Evolutionary conservation across 1,140 invertebrate genomes (phyloP).

Genomic region (Oreohelix idahoensis): DNA sequence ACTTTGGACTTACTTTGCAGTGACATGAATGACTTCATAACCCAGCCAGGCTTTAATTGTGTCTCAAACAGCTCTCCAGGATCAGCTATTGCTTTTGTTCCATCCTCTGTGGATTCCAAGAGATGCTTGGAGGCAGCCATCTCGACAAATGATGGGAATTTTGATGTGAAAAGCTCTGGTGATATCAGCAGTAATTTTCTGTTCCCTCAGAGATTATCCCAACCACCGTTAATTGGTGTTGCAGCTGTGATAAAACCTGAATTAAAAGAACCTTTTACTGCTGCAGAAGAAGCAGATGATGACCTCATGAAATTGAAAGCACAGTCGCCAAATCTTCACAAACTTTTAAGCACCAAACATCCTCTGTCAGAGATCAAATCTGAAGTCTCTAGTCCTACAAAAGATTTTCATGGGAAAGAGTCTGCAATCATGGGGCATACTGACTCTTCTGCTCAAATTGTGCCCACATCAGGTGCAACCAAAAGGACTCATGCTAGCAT

Average conservation of each 20-base stretch:
- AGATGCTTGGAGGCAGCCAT: not conserved
- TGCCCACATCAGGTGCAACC: not conserved
- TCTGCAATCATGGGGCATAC: not conserved
- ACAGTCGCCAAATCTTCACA: slow-evolving; percentile 21
- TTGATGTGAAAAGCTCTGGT: not conserved
- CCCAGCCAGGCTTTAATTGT: not conserved
- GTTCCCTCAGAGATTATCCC: not conserved
- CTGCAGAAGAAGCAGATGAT: not conserved
- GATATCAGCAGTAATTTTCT: not conserved
- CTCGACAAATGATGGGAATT: not conserved
- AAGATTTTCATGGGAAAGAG: not conserved
- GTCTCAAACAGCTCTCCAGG: not conserved
- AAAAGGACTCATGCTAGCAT: not conserved
- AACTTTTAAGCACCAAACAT: slow-evolving; percentile 6
- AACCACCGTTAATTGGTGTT: slow-evolving; percentile 31
- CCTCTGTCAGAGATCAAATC: not conserved
- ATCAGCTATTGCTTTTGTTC: not conserved
- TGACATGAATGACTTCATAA: slow-evolving; percentile 2
- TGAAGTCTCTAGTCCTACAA: not conserved
- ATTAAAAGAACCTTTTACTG: not conserved
- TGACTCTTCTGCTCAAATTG: slow-evolving; percentile 20
- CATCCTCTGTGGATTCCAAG: not conserved
- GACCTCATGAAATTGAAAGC: not conserved
- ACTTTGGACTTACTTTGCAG: slow-evolving; percentile 13
- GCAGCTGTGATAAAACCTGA: slow-evolving; percentile 32